phyloP scores from a whole-genome alignment of 1,140 invertebrate species.

The Kradibia gibbosae region DNA sequence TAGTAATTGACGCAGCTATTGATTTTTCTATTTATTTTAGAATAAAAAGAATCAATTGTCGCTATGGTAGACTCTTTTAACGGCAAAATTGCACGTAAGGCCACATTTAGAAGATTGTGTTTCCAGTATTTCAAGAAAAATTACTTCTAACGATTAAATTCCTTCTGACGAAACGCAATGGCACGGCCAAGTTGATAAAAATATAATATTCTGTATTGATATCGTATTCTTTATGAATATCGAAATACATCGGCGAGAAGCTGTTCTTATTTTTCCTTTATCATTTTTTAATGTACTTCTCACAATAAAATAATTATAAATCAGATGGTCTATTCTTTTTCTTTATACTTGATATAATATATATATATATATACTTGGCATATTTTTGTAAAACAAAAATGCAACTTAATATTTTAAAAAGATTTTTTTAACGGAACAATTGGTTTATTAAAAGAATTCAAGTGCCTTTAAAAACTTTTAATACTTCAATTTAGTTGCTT shows the following conservation, averaged over 20 bases:
- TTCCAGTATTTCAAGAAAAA: constrained; percentile 35
- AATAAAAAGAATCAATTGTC: constrained; percentile 26
- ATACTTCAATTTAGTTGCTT: no score
- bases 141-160: not conserved
- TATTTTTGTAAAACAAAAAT: not conserved
- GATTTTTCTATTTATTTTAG: constrained; percentile 7
- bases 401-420: not conserved
- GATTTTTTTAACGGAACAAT: not conserved
- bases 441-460: not conserved
- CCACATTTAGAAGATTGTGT: constrained; percentile 49
- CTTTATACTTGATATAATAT: not conserved
- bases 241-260: constrained; percentile 32
- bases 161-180: constrained; percentile 46
- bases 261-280: constrained; percentile 16
- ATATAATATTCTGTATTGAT: constrained; percentile 37
- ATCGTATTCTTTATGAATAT: constrained; percentile 9
- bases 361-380: not conserved
- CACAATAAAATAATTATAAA: constrained; percentile 11
- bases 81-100: constrained; percentile 51
- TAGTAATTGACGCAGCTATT: not conserved
- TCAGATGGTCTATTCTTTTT: constrained; percentile 11
- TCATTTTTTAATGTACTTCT: not conserved
- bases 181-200: constrained; percentile 48
- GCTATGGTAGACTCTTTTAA: constrained; percentile 29
- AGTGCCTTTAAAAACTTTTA: not conserved